Evolutionary conservation across 2,888 invertebrate genomes (phyloP), one percentile per base, ranked within the genome.

Genomic region (Asteroscopus sphinx): DNA sequence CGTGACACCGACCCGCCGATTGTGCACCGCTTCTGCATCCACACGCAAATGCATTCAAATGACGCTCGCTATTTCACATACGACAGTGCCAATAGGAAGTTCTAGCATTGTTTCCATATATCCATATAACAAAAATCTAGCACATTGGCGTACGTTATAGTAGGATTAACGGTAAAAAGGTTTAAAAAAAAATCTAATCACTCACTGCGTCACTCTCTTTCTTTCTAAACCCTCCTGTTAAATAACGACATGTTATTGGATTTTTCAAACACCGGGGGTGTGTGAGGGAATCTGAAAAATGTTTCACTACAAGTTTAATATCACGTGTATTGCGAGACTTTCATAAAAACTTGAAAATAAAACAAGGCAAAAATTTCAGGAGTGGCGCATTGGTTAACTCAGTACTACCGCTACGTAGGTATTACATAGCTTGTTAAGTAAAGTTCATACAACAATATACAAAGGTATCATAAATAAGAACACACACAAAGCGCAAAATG

Each of bases 391-490:
- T 33, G 16, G 40, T 35, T 33, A 41, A 36, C 56, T 28, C 37
- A 4, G 32, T 39, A 30, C 21, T 6, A 8, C 15, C 45, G 48
- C 39, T 36, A 41, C 60, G 42, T 59, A n/a, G n/a, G n/a, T n/a
- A n/a, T n/a, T n/a, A 41, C 58, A 48, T 49, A 46, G 57, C 56
- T 74, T 67, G 63, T 70, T 64, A 75, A 78, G 73, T 77, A 73
- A 75, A 80, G 76, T 71, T 74, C 51, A 60, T 58, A 68, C 56
- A 63, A 77, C 68, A 80, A 76, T 77, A 76, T 76, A 80, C 73
- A 79, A 73, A 77, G 74, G 78, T 78, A 71, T 66, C 77, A 77
- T 83, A 85, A 85, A 86, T 82, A 83, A 79, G 70, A 74, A 70
- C 73, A 74, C 72, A 76, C 75, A 82, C 74, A 84, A 82, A 80